phyloP scores from a whole-genome alignment of 2,888 invertebrate species.

The Acronicta leporina region DNA sequence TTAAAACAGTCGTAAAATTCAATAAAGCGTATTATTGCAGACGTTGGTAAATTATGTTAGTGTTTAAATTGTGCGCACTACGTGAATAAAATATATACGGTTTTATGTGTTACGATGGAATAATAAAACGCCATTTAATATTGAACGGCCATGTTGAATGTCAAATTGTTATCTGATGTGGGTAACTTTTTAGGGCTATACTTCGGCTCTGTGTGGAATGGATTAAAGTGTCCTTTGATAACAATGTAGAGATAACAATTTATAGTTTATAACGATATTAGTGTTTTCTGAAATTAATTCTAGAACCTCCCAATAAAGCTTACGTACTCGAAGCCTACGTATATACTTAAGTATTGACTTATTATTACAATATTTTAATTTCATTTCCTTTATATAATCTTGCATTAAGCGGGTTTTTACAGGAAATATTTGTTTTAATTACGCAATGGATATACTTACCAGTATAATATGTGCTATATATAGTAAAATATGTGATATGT shows the following conservation, averaged over 20 bases:
- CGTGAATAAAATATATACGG: conserved; percentile 50
- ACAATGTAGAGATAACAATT: not conserved
- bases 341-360: too few relatives aligned
- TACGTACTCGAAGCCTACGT: too few relatives aligned
- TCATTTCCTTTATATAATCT: too few relatives aligned
- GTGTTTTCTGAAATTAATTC: conserved; percentile 6
- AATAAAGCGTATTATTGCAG: conserved; percentile 64
- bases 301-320: not conserved
- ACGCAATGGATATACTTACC: too few relatives aligned
- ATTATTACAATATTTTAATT: too few relatives aligned
- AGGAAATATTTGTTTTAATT: too few relatives aligned
- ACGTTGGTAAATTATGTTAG: conserved; percentile 58
- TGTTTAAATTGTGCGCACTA: conserved; percentile 57
- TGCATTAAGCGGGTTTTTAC: too few relatives aligned
- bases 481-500: too few relatives aligned
- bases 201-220: conserved; percentile 18
- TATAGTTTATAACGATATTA: conserved; percentile 5
- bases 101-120: conserved; percentile 45
- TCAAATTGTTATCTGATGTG: conserved; percentile 33
- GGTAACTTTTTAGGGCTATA: conserved; percentile 15
- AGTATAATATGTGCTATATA: too few relatives aligned
- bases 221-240: conserved; percentile 22
- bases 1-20: conserved; percentile 62
- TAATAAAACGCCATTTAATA: conserved; percentile 45
- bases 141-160: conserved; percentile 28